Evolutionary conservation across 2,888 invertebrate genomes (phyloP).

Genomic region (Luperina nickerlii): DNA sequence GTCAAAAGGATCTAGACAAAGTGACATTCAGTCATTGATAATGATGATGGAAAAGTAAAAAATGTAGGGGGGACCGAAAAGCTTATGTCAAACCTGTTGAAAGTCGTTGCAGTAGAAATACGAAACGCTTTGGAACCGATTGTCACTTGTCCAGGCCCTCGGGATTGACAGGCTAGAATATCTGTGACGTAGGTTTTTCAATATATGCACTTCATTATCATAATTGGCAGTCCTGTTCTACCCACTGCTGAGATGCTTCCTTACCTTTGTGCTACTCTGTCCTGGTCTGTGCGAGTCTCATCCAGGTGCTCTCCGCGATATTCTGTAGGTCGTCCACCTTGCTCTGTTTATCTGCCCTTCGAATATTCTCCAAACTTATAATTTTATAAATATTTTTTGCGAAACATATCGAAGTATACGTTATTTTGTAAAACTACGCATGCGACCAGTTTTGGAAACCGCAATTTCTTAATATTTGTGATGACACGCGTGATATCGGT

Average conservation of each 20-base stretch:
- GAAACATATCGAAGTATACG: conserved; percentile 5
- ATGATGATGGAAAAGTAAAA: too few relatives aligned
- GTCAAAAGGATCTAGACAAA: neutral
- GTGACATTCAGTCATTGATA: neutral
- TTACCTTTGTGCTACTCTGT: neutral
- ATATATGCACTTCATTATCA: neutral
- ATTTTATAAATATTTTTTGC: conserved; percentile 4
- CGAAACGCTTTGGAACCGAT: neutral
- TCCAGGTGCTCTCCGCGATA: neutral
- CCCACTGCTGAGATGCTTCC: neutral
- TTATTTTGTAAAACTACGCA: conserved; percentile 19
- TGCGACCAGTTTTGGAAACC: conserved; percentile 33
- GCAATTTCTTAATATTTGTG: conserved; percentile 39
- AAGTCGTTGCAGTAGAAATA: neutral
- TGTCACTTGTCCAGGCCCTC: neutral
- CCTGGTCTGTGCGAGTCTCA: neutral
- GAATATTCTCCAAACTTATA: neutral
- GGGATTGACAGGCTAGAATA: neutral
- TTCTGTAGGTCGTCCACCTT: neutral
- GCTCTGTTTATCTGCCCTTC: too few relatives aligned
- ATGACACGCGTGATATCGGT: conserved; percentile 38
- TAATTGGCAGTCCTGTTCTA: neutral
- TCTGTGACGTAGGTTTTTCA: neutral
- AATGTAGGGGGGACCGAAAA: neutral
- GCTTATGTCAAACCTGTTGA: too few relatives aligned